Conservation (phyloP, 2,888 invertebrate genomes). For the Steinernema scapterisci region DNA sequence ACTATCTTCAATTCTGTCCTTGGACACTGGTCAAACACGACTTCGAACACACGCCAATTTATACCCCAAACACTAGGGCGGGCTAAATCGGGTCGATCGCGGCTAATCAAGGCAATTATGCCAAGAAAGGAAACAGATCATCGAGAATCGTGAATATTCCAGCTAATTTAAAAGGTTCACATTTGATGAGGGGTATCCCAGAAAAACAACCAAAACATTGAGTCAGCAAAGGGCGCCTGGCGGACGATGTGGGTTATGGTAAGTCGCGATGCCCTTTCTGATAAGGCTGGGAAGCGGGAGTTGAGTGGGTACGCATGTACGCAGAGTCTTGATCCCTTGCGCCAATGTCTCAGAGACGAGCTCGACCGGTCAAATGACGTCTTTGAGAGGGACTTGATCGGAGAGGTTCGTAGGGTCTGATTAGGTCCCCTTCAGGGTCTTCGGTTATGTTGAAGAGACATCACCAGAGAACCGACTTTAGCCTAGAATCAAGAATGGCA, state of each 20-base stretch:
- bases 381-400: background rate
- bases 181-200: slow-evolving; percentile 3
- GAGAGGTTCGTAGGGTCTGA: no score
- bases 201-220: background rate
- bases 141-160: background rate
- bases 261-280: background rate
- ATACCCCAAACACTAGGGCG: background rate
- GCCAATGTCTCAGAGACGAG: background rate
- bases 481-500: no score
- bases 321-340: no score
- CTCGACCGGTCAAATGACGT: background rate
- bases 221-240: background rate
- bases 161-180: slow-evolving; percentile 8
- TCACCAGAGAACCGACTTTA: no score
- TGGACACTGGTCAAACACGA: background rate
- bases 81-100: slow-evolving; percentile 17
- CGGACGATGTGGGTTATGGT: background rate
- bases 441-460: no score
- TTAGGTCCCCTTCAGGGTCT: no score
- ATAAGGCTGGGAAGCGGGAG: background rate
- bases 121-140: slow-evolving; percentile 29
- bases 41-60: background rate
- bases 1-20: no score
- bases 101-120: slow-evolving; percentile 6
- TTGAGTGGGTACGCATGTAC: background rate